These are phyloP conservation scores for Parnassius glacialis DNA, from an alignment of 2,888 invertebrate genomes.

Conservation along the genomic window DNA sequence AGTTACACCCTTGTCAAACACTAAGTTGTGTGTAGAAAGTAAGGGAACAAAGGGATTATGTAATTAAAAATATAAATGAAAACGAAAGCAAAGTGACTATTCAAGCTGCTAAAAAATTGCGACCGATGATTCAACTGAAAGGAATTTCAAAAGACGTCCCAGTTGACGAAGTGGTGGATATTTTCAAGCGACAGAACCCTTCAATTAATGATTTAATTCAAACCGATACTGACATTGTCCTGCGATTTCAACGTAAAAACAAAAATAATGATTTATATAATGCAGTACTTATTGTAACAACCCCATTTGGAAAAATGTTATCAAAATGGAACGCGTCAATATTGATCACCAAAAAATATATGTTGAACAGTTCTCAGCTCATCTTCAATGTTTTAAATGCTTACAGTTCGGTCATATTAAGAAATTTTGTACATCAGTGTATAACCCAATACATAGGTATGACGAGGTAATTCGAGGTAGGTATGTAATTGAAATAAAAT, in stretches of 20 bases:
- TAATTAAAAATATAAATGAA: not conserved
- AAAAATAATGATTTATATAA: not conserved
- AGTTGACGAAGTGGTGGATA: not conserved
- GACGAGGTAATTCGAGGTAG: too few relatives aligned
- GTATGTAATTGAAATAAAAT: too few relatives aligned
- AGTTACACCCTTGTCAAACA: not conserved
- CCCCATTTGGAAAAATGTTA: too few relatives aligned
- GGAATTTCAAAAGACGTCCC: not conserved
- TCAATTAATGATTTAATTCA: not conserved
- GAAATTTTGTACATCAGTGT: not conserved
- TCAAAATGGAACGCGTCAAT: not conserved
- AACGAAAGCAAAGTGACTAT: not conserved
- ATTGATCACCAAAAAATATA: conserved; percentile 1
- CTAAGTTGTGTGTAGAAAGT: not conserved
- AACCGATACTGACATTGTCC: not conserved
- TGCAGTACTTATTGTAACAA: not conserved
- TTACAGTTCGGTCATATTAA: conserved; percentile 2
- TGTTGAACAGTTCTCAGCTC: not conserved
- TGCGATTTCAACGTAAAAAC: not conserved
- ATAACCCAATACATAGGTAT: too few relatives aligned
- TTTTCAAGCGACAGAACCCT: not conserved
- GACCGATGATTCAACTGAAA: conserved; percentile 2
- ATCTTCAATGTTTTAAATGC: not conserved
- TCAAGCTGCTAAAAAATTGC: not conserved
- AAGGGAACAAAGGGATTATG: not conserved